Evolutionary conservation across 2,797 vertebrate genomes (phyloP).

Genomic region (Diplodus sargus): DNA sequence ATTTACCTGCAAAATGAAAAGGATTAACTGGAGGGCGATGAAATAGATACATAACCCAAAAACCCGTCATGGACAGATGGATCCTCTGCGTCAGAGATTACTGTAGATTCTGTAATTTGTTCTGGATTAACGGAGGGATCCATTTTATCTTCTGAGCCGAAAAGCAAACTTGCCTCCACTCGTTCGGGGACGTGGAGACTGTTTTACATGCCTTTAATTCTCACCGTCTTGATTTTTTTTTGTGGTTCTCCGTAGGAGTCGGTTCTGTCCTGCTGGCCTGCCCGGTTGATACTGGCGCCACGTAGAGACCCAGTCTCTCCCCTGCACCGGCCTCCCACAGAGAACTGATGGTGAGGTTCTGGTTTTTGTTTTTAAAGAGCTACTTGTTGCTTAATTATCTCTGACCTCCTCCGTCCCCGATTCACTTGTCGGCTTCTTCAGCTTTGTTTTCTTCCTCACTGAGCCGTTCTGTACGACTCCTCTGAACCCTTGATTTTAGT

Average conservation of each 20-base stretch:
- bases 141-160: conserved; percentile 9
- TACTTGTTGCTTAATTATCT: conserved; percentile 13
- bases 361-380: conserved; percentile 15
- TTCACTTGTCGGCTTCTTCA: not conserved
- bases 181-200: not conserved
- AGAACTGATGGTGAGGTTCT: not conserved
- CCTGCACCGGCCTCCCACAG: conserved; percentile 3
- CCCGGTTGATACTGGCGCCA: conserved; percentile 22
- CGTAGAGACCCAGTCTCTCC: conserved; percentile 9
- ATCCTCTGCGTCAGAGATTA: conserved; percentile 16
- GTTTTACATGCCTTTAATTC: conserved; percentile 28
- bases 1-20: not conserved
- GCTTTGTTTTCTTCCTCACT: too few species aligned
- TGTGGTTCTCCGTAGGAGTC: conserved; percentile 30
- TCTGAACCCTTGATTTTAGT: too few species aligned
- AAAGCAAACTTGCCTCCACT: conserved; percentile 11
- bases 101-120: conserved; percentile 17
- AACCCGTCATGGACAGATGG: not conserved
- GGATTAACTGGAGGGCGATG: not conserved
- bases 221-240: conserved; percentile 20
- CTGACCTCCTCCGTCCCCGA: not conserved
- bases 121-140: conserved; percentile 17
- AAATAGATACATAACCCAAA: conserved; percentile 15
- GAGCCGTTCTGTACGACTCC: too few species aligned
- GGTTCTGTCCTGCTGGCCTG: conserved; percentile 12